These are phyloP conservation scores for Anthopleura xanthogrammica DNA, from an alignment of 92 coral and sea anemone species.

Conservation along the genomic window DNA sequence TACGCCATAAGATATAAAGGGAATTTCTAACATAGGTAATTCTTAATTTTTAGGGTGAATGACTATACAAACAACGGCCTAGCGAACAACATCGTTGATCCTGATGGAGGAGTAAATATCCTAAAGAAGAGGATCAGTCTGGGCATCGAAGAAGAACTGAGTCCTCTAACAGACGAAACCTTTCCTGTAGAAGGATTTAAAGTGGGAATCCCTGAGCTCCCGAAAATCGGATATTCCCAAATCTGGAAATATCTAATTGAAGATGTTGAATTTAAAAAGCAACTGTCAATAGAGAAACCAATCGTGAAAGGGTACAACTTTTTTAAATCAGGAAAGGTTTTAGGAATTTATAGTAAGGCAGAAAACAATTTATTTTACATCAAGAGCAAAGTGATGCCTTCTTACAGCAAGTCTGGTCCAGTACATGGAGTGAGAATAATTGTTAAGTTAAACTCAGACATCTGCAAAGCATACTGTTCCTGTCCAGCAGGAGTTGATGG, in stretches of 20 bases:
- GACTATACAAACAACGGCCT: too few relatives aligned
- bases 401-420: too few relatives aligned
- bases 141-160: slow-evolving; percentile 38
- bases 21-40: slow-evolving; percentile 14
- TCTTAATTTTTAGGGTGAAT: neutral
- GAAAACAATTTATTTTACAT: slow-evolving; percentile 28
- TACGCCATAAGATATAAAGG: neutral
- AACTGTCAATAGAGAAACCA: slow-evolving; percentile 46
- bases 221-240: slow-evolving; percentile 31
- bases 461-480: slow-evolving; percentile 42
- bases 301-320: slow-evolving; percentile 57
- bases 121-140: slow-evolving; percentile 42
- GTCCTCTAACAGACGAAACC: slow-evolving; percentile 6
- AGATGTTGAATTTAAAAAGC: slow-evolving; percentile 46
- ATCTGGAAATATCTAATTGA: slow-evolving; percentile 56
- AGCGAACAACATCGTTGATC: neutral
- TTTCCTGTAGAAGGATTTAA: slow-evolving; percentile 41
- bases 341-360: slow-evolving; percentile 32
- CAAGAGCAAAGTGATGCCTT: slow-evolving; percentile 44
- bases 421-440: neutral
- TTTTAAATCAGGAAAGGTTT: slow-evolving; percentile 55
- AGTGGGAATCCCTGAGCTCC: slow-evolving; percentile 38
- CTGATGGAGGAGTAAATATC: slow-evolving; percentile 25
- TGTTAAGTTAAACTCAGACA: slow-evolving; percentile 41
- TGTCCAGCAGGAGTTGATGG: slow-evolving; percentile 68